Evolutionary conservation across 2,888 invertebrate genomes (phyloP), one percentile per base, ranked within the genome.

Genomic region (Meliscaeva auricollis): DNA sequence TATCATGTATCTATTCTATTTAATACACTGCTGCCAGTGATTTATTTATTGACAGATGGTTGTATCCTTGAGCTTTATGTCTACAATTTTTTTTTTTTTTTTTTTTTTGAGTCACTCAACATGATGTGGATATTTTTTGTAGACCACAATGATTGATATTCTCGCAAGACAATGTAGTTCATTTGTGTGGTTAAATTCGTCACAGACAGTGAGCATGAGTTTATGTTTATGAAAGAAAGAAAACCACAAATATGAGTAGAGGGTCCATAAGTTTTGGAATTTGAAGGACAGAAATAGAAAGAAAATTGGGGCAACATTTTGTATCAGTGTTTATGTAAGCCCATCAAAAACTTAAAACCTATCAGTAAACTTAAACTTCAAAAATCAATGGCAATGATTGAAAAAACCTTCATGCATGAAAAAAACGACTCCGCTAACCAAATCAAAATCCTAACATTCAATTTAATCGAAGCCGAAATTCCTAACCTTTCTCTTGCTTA

Each of bases 21-120:
- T 54, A 9, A 30, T 30, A 3, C 7, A 9, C 1, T 58, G 38
- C 13, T 38, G 58, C 11, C 2, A 38, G 38, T 58, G 58, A 58
- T 58, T 58, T 58, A 58, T 58, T 32, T 69, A 64, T 74, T 80
- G 80, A 75, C 80, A 80, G 54, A 75, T 64, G 41, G 35, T 38
- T 58, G 75, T 80, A 64, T 74, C 80, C 74, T 80, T 81, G 74
- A 70, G 75, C 69, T 75, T 54, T 74, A 62, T 74, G 62, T 48
- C 68, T 52, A 32, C 35, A 22, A 60, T 52, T 26, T 32, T 48
- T 62, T 48, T 11, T 69, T 58, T 35, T 62, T 50, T 35, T 15
- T 50, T 48, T 22, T 13, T 66, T 20, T 70, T 54, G 20, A 13
- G 4, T 3, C 22, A 11, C 52, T 60, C 32, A 68, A 69, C 35